These are phyloP conservation scores for Mya arenaria DNA, from an alignment of 1,140 invertebrate species.

Conservation along the genomic window DNA sequence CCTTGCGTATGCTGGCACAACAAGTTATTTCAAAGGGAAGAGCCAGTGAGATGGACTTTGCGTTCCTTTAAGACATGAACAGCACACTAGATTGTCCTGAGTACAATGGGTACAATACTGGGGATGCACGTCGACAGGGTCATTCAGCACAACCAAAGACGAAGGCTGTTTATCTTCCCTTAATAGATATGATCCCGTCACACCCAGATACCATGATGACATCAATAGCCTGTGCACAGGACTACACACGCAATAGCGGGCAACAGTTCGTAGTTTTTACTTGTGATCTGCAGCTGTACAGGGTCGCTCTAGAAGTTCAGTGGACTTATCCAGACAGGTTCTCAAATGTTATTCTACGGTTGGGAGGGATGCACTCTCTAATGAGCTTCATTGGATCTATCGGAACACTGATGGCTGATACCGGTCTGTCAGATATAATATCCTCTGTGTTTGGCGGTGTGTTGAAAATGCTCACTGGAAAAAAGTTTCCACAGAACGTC, in stretches of 20 bases:
- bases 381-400: slow-evolving; percentile 64
- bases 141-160: slow-evolving; percentile 17
- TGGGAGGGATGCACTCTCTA: slow-evolving; percentile 65
- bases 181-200: slow-evolving; percentile 59
- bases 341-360: slow-evolving; percentile 38
- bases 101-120: slow-evolving; percentile 41
- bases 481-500: slow-evolving; percentile 63
- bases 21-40: slow-evolving; percentile 7
- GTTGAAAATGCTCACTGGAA: slow-evolving; percentile 57
- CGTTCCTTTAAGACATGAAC: slow-evolving; percentile 16
- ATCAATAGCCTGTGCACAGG: slow-evolving; percentile 43
- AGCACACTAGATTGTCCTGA: background rate
- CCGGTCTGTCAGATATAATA: slow-evolving; percentile 51
- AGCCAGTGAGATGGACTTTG: slow-evolving; percentile 35
- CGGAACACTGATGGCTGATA: slow-evolving; percentile 59
- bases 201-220: slow-evolving; percentile 60
- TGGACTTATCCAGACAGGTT: slow-evolving; percentile 55
- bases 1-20: slow-evolving; percentile 29
- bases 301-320: slow-evolving; percentile 17
- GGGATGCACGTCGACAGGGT: background rate
- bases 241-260: slow-evolving; percentile 18
- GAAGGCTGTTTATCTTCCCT: slow-evolving; percentile 51
- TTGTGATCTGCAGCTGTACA: slow-evolving; percentile 48
- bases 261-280: slow-evolving; percentile 50
- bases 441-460: slow-evolving; percentile 57